These are phyloP conservation scores for Trachymyrmex cornetzi DNA, from an alignment of 1,140 invertebrate genomes.

Conservation along the genomic window DNA sequence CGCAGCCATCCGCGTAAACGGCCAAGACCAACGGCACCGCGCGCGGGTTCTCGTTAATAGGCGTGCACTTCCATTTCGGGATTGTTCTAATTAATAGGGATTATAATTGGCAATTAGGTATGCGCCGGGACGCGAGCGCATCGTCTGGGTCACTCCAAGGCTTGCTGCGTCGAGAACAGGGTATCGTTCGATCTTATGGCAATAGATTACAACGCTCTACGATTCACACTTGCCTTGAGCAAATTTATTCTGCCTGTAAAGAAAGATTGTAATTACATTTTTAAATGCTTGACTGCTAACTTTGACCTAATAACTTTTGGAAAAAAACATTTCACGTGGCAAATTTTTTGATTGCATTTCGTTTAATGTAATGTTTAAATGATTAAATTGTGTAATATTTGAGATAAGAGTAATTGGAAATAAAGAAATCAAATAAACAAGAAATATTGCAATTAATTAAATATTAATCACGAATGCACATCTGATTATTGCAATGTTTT, in stretches of 20 bases:
- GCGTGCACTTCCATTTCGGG: constrained; percentile 80
- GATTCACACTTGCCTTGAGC: background rate
- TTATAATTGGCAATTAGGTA: constrained; percentile 85
- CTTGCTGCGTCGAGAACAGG: constrained; percentile 3
- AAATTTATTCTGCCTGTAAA: background rate
- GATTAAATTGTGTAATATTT: background rate
- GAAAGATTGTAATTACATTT: background rate
- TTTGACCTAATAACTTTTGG: background rate
- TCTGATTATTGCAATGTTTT: constrained; percentile 5
- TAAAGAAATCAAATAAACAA: background rate
- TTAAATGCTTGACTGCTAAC: background rate
- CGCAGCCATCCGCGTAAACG: constrained; percentile 81
- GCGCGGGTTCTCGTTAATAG: constrained; percentile 76
- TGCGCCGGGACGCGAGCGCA: constrained; percentile 43
- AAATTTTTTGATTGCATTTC: background rate
- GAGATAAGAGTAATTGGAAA: background rate
- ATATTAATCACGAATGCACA: background rate
- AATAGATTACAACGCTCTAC: constrained; percentile 42
- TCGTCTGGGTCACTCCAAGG: constrained; percentile 31
- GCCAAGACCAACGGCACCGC: constrained; percentile 73
- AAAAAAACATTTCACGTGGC: background rate
- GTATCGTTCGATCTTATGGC: constrained; percentile 51
- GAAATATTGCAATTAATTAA: constrained; percentile 1
- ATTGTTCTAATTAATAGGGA: constrained; percentile 86
- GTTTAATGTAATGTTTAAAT: background rate